These are phyloP conservation scores for Eristalis intricaria DNA, from an alignment of 2,888 invertebrate species.

Conservation along the genomic window DNA sequence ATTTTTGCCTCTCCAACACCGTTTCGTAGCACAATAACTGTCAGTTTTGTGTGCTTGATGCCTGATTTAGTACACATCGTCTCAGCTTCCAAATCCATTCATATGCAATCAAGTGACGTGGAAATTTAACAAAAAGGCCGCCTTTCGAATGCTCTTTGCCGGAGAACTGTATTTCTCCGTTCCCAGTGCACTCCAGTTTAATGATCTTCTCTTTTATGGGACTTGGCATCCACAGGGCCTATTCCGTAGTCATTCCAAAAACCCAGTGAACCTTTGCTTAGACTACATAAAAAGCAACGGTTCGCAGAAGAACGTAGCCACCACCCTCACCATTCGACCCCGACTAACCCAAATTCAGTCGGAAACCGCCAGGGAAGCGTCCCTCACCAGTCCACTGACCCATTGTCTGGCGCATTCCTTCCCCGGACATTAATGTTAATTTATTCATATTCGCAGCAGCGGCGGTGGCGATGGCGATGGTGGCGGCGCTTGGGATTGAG, in stretches of 20 bases:
- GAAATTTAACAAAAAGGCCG: too few species aligned
- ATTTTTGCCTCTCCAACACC: too few species aligned
- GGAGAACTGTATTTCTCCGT: too few species aligned
- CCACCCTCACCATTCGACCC: neutral
- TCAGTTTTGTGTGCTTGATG: too few species aligned
- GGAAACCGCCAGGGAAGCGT: neutral
- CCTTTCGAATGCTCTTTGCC: too few species aligned
- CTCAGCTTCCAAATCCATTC: too few species aligned
- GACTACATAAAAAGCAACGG: neutral
- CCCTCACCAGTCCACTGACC: neutral
- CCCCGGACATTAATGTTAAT: slow-evolving; percentile 7
- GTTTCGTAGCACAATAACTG: too few species aligned
- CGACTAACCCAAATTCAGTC: neutral
- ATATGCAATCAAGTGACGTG: too few species aligned
- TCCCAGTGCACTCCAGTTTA: too few species aligned
- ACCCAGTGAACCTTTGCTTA: neutral
- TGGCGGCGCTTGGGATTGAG: slow-evolving; percentile 9
- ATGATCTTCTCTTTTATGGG: too few species aligned
- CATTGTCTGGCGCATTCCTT: neutral
- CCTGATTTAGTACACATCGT: too few species aligned
- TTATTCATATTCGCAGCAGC: slow-evolving; percentile 6
- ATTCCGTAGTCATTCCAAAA: neutral
- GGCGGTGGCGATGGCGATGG: neutral
- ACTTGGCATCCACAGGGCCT: too few species aligned
- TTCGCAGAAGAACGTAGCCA: neutral